phyloP scores from a whole-genome alignment of 2,888 invertebrate species.

The Diaperis boleti region DNA sequence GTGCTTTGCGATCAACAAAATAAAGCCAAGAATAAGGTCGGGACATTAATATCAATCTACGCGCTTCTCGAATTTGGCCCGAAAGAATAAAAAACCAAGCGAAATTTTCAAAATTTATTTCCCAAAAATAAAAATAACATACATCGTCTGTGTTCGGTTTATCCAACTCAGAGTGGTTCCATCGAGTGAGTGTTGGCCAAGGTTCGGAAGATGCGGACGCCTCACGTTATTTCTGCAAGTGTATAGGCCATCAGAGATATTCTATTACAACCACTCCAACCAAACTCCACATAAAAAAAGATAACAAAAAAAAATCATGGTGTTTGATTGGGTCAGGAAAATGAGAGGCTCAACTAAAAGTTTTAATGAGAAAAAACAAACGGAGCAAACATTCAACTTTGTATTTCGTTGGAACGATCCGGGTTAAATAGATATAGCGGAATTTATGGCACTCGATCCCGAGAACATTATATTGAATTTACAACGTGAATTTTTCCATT shows the following conservation, averaged over 20 bases:
- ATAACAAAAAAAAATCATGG: slow-evolving; percentile 1
- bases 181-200: slow-evolving; percentile 27
- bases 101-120: slow-evolving; percentile 34
- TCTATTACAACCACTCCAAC: slow-evolving; percentile 12
- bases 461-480: neutral
- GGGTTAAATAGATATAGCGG: slow-evolving; percentile 10
- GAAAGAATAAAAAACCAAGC: slow-evolving; percentile 30
- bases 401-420: slow-evolving; percentile 10
- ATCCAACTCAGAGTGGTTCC: slow-evolving; percentile 27
- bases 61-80: slow-evolving; percentile 20
- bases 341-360: slow-evolving; percentile 5
- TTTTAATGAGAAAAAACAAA: slow-evolving; percentile 19
- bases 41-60: slow-evolving; percentile 2
- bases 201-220: slow-evolving; percentile 30
- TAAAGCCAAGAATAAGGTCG: slow-evolving; percentile 12
- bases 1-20: slow-evolving; percentile 11
- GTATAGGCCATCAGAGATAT: slow-evolving; percentile 34
- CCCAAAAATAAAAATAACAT: slow-evolving; percentile 13
- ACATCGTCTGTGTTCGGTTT: slow-evolving; percentile 19
- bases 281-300: slow-evolving; percentile 15
- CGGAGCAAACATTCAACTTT: slow-evolving; percentile 20
- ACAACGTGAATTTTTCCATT: slow-evolving; percentile 20
- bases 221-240: slow-evolving; percentile 36
- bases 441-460: neutral
- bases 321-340: slow-evolving; percentile 19